phyloP scores from a whole-genome alignment of 1,140 invertebrate genomes.

The Drosophila albomicans region DNA sequence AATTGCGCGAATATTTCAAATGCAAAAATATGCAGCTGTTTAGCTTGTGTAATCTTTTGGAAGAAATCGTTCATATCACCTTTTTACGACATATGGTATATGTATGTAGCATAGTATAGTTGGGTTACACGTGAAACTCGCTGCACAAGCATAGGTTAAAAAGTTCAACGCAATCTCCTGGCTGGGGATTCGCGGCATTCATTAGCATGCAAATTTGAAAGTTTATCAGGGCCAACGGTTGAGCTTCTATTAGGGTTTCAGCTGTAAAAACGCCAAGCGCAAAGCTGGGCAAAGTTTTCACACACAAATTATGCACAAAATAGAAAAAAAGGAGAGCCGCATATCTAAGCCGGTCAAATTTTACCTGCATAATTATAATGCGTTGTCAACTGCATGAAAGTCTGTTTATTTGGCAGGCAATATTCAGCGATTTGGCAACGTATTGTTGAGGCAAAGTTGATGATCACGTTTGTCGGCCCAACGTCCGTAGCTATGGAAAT shows the following conservation, averaged over 20 bases:
- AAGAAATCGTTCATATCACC: slow-evolving; percentile 10
- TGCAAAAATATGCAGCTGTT: background rate
- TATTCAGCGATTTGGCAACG: background rate
- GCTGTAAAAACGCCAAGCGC: background rate
- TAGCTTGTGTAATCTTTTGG: slow-evolving; percentile 10
- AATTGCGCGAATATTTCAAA: background rate
- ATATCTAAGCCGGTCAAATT: background rate
- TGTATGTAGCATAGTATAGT: background rate
- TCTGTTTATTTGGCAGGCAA: background rate
- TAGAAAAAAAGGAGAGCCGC: background rate
- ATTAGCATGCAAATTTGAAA: slow-evolving; percentile 45
- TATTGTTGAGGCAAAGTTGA: slow-evolving; percentile 8
- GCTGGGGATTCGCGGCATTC: slow-evolving; percentile 3
- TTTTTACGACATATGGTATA: background rate
- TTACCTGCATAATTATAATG: background rate
- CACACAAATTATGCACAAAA: slow-evolving; percentile 25
- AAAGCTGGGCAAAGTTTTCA: slow-evolving; percentile 1
- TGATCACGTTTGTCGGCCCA: slow-evolving; percentile 1
- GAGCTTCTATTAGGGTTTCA: slow-evolving; percentile 5
- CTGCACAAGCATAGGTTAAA: slow-evolving; percentile 22
- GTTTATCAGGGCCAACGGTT: slow-evolving; percentile 15
- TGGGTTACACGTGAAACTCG: slow-evolving; percentile 2
- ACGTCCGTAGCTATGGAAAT: background rate
- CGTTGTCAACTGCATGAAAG: background rate
- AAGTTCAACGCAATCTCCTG: background rate